Evolutionary conservation across 2,888 invertebrate genomes (phyloP), one percentile per base, ranked within the genome.

Genomic region (Cremastinae sp.): DNA sequence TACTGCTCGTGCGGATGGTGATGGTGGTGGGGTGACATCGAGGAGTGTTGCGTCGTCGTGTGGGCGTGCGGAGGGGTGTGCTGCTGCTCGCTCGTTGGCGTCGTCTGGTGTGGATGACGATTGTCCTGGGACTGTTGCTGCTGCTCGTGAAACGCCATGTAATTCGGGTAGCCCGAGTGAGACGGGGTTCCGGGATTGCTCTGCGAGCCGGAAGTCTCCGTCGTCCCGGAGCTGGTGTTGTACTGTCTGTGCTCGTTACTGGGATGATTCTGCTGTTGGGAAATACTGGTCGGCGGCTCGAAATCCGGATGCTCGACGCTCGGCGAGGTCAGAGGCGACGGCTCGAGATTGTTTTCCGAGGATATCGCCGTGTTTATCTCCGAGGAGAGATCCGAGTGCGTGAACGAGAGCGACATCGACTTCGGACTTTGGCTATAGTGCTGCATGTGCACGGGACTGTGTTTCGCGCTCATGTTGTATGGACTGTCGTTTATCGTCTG

Each of bases 311-410:
- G 93, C 38, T 93, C 93, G 80, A 94, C 90, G 81, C 92, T 93
- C 18, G 95, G 94, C 47, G 95, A 94, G 61, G 92, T 92, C 14
- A 89, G 51, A 45, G 93, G 92, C 80, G 93, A 93, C 9, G 94
- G 94, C 51, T 94, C 94, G 58, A 92, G 91, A 73, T 93, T 90
- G 81, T 93, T 93, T 82, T 93, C 93, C 22, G 93, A 93, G 74
- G 95, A 94, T 84, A 95, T 95, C 64, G 94, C 95, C 8, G 95
- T 95, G 85, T 94, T 95, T 85, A 95, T 95, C 87, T 95, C 95
- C 70, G 94, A 93, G 74, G 94, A 94, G 80, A 95, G 91, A 87
- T 95, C 95, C 47, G 94, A 94, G 88, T 94, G 94, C 18, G 93
- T 93, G 81, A 92, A 92, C 18, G 92, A 92, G 78, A 92, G 91